These are phyloP conservation scores for Digitonthophagus gazella DNA, from an alignment of 2,888 invertebrate genomes.

Conservation along the genomic window DNA sequence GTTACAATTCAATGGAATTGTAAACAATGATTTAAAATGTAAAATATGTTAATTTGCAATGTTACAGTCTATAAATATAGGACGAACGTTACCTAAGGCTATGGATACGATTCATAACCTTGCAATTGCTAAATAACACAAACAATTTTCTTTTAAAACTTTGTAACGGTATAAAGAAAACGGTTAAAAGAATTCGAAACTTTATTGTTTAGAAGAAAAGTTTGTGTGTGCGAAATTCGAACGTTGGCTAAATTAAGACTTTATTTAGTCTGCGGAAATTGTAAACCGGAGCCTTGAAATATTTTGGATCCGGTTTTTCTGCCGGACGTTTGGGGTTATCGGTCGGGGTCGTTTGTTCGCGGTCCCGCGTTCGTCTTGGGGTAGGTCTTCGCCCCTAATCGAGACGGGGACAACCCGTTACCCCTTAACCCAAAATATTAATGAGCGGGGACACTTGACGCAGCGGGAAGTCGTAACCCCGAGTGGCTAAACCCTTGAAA, in stretches of 20 bases:
- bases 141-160: too few species aligned
- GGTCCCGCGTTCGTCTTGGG: not conserved
- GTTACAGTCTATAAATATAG: too few species aligned
- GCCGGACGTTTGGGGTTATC: not conserved
- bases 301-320: constrained; percentile 1
- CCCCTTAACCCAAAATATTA: constrained; percentile 7
- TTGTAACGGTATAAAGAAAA: not conserved
- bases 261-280: constrained; percentile 17
- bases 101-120: not conserved
- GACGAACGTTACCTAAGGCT: not conserved
- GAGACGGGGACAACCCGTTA: constrained; percentile 11
- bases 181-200: not conserved
- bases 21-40: not conserved
- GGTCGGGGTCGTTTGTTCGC: too few species aligned
- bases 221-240: too few species aligned
- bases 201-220: too few species aligned
- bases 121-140: too few species aligned
- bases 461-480: constrained; percentile 6
- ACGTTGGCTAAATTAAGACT: not conserved
- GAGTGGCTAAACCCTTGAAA: not conserved
- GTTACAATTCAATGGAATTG: not conserved
- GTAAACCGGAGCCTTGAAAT: constrained; percentile 4
- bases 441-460: constrained; percentile 12
- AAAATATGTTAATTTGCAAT: not conserved
- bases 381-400: not conserved